Evolutionary conservation across 2,113 vertebrate genomes (phyloP).

Genomic region (Pelecanus crispus): DNA sequence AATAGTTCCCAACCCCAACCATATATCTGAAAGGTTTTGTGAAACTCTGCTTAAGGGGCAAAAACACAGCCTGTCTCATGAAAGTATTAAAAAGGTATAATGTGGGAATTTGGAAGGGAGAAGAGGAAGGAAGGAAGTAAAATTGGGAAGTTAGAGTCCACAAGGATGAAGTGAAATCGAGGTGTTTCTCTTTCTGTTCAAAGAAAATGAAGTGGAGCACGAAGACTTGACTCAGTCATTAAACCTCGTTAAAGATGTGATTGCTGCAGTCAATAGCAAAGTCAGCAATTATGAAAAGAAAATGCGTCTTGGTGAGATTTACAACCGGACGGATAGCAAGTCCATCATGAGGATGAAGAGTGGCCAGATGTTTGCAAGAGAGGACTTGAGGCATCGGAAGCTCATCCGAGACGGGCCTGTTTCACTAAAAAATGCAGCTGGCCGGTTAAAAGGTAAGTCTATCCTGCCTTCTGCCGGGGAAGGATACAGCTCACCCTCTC

Average conservation of each 20-base stretch:
- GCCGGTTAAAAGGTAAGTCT: constrained; percentile 84
- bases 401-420: constrained; percentile 88
- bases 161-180: neutral
- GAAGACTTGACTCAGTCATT: constrained; percentile 82
- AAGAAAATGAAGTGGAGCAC: constrained; percentile 86
- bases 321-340: constrained; percentile 87
- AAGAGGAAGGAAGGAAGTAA: neutral
- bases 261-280: constrained; percentile 87
- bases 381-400: constrained; percentile 88
- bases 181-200: neutral
- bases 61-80: neutral
- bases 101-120: neutral
- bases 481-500: neutral
- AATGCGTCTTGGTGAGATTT: constrained; percentile 85
- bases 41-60: neutral
- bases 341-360: constrained; percentile 97
- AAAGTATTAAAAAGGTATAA: neutral
- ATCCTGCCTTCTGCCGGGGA: neutral
- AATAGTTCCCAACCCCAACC: neutral
- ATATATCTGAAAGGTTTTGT: neutral
- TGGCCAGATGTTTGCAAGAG: constrained; percentile 92
- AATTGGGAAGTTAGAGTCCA: neutral
- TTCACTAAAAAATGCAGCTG: constrained; percentile 81
- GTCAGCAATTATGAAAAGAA: constrained; percentile 94
- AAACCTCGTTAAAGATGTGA: constrained; percentile 85